phyloP scores from a whole-genome alignment of 30 jellyfish, hydroid and myxozoan genomes.

The Sanderia malayensis region DNA sequence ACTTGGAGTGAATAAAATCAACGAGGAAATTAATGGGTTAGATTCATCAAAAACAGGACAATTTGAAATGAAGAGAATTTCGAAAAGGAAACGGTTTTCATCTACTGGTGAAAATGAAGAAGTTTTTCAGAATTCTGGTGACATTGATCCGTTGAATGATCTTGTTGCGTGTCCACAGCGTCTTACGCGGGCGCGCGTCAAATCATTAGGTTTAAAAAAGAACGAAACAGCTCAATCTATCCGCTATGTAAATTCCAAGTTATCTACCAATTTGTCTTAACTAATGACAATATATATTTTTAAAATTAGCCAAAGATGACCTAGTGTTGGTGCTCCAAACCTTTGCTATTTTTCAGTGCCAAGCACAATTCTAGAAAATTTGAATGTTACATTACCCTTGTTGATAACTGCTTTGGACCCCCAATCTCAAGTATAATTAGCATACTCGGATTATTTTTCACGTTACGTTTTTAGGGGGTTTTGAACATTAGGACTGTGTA shows the following conservation, averaged over 20 bases:
- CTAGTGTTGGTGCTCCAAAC: no score
- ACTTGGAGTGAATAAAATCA: slow-evolving; percentile 20
- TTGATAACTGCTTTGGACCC: no score
- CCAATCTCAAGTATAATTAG: no score
- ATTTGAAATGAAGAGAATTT: neutral
- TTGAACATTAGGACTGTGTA: no score
- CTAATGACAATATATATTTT: no score
- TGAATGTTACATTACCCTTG: no score
- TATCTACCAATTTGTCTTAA: no score
- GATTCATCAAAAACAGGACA: neutral
- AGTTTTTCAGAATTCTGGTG: neutral
- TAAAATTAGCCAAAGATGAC: no score
- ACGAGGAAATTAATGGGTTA: neutral
- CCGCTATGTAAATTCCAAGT: neutral
- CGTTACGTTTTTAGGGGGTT: no score
- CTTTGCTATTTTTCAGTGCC: no score
- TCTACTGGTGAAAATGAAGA: neutral
- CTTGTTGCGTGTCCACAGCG: slow-evolving; percentile 39
- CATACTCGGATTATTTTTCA: no score
- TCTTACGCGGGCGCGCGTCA: slow-evolving; percentile 55
- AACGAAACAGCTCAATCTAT: slow-evolving; percentile 1
- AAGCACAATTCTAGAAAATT: no score
- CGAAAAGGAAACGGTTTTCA: neutral
- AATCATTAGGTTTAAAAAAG: slow-evolving; percentile 38
- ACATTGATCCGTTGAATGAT: slow-evolving; percentile 2